Conservation (phyloP, 2,113 vertebrate genomes). For the Pangasianodon gigas region DNA sequence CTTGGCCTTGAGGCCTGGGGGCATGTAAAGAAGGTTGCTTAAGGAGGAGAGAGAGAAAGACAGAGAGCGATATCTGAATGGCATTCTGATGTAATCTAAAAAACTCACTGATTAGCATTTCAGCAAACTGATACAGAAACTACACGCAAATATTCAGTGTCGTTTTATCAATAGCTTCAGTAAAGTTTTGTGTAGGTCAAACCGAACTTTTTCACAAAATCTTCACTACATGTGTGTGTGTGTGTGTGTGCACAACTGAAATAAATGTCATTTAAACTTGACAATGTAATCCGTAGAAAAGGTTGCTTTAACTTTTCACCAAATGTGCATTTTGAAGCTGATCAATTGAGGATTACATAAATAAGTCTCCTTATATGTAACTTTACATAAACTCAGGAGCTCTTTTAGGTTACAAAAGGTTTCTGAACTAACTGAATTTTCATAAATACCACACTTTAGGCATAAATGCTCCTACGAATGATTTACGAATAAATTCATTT, state of each 20-base stretch:
- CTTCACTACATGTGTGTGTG: neutral
- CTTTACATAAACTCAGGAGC: neutral
- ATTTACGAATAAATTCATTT: neutral
- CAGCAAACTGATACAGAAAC: neutral
- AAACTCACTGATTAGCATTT: neutral
- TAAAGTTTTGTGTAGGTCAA: neutral
- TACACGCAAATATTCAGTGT: neutral
- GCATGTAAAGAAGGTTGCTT: conserved; percentile 23
- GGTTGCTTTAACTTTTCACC: neutral
- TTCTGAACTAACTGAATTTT: neutral
- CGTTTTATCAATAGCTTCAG: neutral
- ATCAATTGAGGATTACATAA: neutral
- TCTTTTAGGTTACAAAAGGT: neutral
- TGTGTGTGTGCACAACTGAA: too few species aligned
- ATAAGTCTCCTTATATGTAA: neutral
- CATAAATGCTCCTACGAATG: neutral
- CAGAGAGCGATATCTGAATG: neutral
- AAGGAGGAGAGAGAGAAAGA: conserved; percentile 19
- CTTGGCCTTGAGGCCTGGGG: conserved; percentile 42
- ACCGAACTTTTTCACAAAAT: neutral
- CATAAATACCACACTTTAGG: neutral
- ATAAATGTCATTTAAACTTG: neutral
- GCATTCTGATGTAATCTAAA: neutral
- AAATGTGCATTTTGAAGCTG: neutral
- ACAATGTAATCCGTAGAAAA: neutral